Evolutionary conservation across 2,888 invertebrate genomes (phyloP), one percentile per base, ranked within the genome.

Genomic region (Thyatira batis): DNA sequence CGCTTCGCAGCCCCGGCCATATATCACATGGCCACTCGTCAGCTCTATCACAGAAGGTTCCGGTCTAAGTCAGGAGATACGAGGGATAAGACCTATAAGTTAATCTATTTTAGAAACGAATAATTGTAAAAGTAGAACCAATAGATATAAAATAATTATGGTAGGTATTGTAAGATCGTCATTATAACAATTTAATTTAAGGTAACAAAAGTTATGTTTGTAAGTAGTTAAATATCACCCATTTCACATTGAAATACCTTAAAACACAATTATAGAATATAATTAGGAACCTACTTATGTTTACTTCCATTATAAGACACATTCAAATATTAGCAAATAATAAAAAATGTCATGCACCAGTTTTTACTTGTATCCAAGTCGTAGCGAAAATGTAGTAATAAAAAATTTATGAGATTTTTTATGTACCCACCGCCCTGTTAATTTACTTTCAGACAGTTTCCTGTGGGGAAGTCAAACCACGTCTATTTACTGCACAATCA

Each of bases 21-120:
- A 81, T 77, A 85, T 86, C 85, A 85, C 74, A 73, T 61, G 62
- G 61, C 61, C 73, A 70, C 77, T 80, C 75, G 67, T 76, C 82
- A 75, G 63, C 63, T 61, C 65, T 69, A 67, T 67, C 58, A 56
- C 27, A 58, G 55, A 60, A 52, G 48, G 23, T n/a, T 17, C 1
- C 17, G 17, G 39, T 39, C 17, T 17, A 39, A 39, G 39, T 39
- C 5, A 39, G 5, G 17, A 17, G 39, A 39, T 39, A 17, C 5
- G 4, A 8, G 8, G 17, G 17, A 39, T 39, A 17, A 11, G 11
- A 39, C 5, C 17, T 3, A n/a, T 6, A 23, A 4, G 23, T 4
- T 4, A 23, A 23, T 23, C 6, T 23, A 23, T 4, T 23, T 23
- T 4, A 23, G 23, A 3, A 4, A 6, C 3, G 23, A 3, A 23